Evolutionary conservation across 2,113 vertebrate species (phyloP).

Genomic region (Scopus umbretta): DNA sequence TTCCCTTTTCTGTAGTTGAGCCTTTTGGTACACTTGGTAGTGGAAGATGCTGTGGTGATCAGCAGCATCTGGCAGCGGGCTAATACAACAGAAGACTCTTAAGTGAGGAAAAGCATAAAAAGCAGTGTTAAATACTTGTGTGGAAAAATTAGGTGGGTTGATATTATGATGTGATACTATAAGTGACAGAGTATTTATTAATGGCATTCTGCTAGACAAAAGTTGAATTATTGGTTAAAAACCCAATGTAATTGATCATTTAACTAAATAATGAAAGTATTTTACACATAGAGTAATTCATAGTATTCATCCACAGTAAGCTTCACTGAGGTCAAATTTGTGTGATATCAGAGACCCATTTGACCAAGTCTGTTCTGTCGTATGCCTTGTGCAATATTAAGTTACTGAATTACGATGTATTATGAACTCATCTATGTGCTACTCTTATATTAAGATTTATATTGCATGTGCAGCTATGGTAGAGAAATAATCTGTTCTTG

Average conservation of each 20-base stretch:
- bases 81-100: background rate
- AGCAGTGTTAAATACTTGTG: background rate
- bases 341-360: background rate
- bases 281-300: background rate
- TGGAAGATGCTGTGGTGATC: background rate
- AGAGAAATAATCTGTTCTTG: background rate
- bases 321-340: background rate
- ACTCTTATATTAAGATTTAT: background rate
- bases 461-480: background rate
- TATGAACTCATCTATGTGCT: background rate
- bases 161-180: background rate
- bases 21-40: background rate
- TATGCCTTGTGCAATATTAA: background rate
- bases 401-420: background rate
- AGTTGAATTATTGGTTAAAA: background rate
- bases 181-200: background rate
- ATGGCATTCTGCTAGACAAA: background rate
- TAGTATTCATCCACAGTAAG: background rate
- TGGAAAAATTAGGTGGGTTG: background rate
- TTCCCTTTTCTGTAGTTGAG: background rate
- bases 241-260: background rate
- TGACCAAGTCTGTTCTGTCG: background rate
- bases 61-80: background rate
- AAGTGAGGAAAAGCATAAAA: background rate
- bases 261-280: background rate